Conservation (phyloP, 2,888 invertebrate genomes). For the Geotrupes spiniger region DNA sequence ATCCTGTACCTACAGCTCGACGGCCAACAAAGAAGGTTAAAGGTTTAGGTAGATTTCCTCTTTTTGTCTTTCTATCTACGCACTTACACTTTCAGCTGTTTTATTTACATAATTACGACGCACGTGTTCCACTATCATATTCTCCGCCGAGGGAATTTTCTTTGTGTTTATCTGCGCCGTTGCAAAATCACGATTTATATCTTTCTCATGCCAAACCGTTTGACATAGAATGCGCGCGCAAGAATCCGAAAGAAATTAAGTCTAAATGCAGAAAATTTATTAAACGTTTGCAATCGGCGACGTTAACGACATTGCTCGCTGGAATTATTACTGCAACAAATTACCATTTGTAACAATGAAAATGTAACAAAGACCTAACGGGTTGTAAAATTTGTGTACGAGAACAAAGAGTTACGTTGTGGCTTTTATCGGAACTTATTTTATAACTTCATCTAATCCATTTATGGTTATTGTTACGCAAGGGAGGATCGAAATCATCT, state of each 20-base stretch:
- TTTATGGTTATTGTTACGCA: no score
- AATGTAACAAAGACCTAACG: no score
- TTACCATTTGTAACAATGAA: no score
- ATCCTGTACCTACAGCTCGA: no score
- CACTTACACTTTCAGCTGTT: not conserved
- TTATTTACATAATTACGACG: slow-evolving; percentile 5
- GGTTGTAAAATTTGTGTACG: no score
- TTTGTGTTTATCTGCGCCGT: slow-evolving; percentile 3
- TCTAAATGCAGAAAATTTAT: slow-evolving; percentile 4
- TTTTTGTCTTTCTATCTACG: slow-evolving; percentile 4
- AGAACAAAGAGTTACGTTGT: no score
- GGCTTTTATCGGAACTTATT: no score
- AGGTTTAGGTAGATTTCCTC: not conserved
- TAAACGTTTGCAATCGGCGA: not conserved
- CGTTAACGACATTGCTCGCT: not conserved
- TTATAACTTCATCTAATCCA: no score
- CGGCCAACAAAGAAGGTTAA: slow-evolving; percentile 5
- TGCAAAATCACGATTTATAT: not conserved
- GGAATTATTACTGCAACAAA: no score
- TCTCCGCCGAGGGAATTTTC: slow-evolving; percentile 4
- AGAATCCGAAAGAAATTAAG: slow-evolving; percentile 3
- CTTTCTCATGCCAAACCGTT: not conserved
- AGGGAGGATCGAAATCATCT: no score
- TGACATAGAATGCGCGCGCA: not conserved
- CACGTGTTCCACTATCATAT: slow-evolving; percentile 3